phyloP scores from a whole-genome alignment of 2,797 vertebrate genomes.

The Smutsia gigantea region DNA sequence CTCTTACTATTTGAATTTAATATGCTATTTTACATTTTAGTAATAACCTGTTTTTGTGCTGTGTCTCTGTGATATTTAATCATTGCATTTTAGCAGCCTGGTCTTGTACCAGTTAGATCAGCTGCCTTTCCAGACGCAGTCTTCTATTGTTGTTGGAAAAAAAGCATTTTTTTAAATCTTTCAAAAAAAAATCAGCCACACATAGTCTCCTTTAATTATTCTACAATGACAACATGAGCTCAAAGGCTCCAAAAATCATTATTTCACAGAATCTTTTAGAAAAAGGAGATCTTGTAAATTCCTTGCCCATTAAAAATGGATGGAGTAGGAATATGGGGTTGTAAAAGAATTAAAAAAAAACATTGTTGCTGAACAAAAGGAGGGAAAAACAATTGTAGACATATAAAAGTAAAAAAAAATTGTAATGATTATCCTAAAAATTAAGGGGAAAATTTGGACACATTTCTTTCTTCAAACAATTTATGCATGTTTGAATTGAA shows the following conservation, averaged over 20 bases:
- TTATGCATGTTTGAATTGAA: slow-evolving; percentile 11
- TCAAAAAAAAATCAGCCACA: not conserved
- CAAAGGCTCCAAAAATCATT: not conserved
- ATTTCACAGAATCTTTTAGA: slow-evolving; percentile 28
- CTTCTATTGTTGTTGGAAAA: not conserved
- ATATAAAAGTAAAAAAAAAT: not conserved
- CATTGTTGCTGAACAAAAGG: slow-evolving; percentile 9
- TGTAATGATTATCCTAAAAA: not conserved
- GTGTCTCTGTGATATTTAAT: slow-evolving; percentile 46
- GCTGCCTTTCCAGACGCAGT: not conserved
- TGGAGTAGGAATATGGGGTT: not conserved
- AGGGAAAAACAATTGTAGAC: not conserved
- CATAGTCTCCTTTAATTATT: not conserved
- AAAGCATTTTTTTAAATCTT: not conserved
- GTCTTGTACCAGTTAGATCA: slow-evolving; percentile 27
- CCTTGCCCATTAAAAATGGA: not conserved
- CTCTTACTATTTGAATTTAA: slow-evolving; percentile 61
- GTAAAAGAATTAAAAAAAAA: not conserved
- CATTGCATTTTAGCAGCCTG: slow-evolving; percentile 12
- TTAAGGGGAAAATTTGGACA: not conserved
- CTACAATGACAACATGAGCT: not conserved
- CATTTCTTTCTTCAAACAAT: not conserved
- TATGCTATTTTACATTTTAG: slow-evolving; percentile 53
- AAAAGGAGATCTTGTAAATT: slow-evolving; percentile 16
- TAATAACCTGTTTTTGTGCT: slow-evolving; percentile 46